Base-by-base conservation (phyloP, 2,797 vertebrate genomes). In the Fratercula arctica region DNA sequence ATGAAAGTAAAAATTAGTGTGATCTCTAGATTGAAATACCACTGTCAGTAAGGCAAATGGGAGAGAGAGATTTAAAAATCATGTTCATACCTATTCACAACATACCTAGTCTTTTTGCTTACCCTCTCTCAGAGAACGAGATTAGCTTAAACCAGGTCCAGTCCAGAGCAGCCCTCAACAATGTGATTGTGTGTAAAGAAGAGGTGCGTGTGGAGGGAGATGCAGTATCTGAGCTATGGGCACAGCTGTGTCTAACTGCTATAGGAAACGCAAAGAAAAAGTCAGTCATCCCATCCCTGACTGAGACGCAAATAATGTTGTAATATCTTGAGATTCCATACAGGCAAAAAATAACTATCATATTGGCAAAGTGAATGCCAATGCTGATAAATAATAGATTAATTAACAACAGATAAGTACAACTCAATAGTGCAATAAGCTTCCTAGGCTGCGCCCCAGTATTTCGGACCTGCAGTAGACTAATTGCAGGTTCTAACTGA, bases 381-480 rank as follows among this genome's bases (percentile, higher is more conserved):
- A 88, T n/a, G 28, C 9, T 70, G 23, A 75, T 51, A 89, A 96
- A 92, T 75, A 93, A 79, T n/a, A 70, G 46, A 85, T 78, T 77
- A 83, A 96, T 74, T 87, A 92, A 92, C 59, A 75, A 48, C 33
- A 91, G 46, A 16, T 60, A 89, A 87, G 46, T 70, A 75, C 23
- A 54, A 78, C 24, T 68, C 50, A 78, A 2, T 54, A 64, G 29
- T 28, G 33, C 51, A 78, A 80, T 73, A 85, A 81, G 7, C 43
- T 88, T 85, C 29, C 51, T 72, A 61, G 63, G 24, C 13, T 76
- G 59, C 33, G 69, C 13, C 23, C 17, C 26, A 41, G 50, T 74
- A 95, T 61, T 48, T 91, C 70, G 66, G 63, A 85, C 56, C 17
- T 19, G 2, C 24, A 89, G 23, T 25, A 37, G 60, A 86, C 53